Percentiles rank a stretch among this genome's conserved stretches.
Conservation (phyloP, 1,140 invertebrate genomes). For the Drosophila arawakana region DNA sequence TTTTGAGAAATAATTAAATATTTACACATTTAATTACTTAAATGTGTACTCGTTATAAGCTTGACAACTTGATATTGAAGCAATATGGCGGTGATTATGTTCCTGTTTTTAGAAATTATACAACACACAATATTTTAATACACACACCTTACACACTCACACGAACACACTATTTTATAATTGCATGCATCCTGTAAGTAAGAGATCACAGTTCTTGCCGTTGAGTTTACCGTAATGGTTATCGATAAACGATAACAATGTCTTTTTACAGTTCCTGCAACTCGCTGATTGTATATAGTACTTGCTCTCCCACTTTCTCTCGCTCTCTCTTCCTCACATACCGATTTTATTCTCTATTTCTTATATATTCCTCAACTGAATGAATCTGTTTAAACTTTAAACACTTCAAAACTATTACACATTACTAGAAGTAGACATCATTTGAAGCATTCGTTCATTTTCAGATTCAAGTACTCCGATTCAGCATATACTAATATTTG, state of each 20-base stretch:
- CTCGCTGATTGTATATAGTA: constrained; percentile 5
- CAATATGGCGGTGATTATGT: constrained; percentile 84
- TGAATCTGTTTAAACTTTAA: constrained; percentile 8
- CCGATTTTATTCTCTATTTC: background rate
- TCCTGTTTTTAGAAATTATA: constrained; percentile 63
- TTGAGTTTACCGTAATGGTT: constrained; percentile 18
- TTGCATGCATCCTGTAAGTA: constrained; percentile 47
- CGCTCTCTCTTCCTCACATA: background rate
- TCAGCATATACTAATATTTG: background rate
- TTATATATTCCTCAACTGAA: constrained; percentile 10
- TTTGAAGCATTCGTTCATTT: constrained; percentile 26
- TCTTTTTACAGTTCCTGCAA: background rate
- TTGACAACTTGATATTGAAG: constrained; percentile 81
- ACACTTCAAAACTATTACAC: background rate
- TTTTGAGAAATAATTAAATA: background rate
- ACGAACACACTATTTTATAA: constrained; percentile 16
- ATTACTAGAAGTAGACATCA: constrained; percentile 16
- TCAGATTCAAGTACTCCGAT: constrained; percentile 11
- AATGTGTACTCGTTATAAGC: constrained; percentile 18
- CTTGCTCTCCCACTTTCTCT: background rate
- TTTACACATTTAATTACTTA: background rate
- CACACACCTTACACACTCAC: background rate
- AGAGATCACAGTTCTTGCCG: constrained; percentile 16
- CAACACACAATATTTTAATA: constrained; percentile 54
- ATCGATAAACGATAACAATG: constrained; percentile 8